Percentiles rank a stretch among this genome's conserved stretches.
Evolutionary conservation across 2,113 vertebrate species (phyloP).

Genomic region (Cepphus grylle): DNA sequence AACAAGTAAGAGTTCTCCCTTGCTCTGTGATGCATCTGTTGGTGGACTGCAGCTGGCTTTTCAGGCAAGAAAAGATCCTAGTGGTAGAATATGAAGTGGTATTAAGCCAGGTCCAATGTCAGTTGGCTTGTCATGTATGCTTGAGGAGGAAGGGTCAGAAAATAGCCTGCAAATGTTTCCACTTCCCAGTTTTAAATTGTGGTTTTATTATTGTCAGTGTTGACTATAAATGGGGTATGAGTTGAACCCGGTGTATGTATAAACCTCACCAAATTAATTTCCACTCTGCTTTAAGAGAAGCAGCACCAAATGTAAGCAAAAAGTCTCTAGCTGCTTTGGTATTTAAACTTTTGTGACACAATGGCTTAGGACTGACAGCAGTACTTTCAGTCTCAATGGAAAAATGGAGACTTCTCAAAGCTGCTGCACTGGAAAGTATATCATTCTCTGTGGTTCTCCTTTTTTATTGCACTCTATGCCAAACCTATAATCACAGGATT

Average conservation of each 20-base stretch:
- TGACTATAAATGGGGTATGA: neutral
- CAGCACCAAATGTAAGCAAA: neutral
- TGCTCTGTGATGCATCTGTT: neutral
- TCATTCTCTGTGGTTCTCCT: neutral
- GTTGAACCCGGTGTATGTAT: neutral
- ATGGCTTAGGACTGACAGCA: neutral
- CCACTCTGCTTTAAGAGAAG: neutral
- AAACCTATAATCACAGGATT: neutral
- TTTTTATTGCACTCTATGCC: neutral
- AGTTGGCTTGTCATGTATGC: neutral
- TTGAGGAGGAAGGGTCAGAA: neutral
- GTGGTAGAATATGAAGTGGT: neutral
- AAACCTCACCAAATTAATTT: neutral
- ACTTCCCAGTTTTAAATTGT: neutral
- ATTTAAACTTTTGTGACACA: neutral
- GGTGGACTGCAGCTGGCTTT: neutral
- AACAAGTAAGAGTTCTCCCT: neutral
- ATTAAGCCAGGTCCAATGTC: neutral
- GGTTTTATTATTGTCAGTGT: neutral
- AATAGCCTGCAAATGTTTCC: neutral
- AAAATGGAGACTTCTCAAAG: neutral
- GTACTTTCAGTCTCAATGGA: neutral
- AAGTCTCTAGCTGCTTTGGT: neutral
- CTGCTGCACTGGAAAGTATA: neutral
- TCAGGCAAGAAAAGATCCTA: neutral